These are phyloP conservation scores for Cheilosia vulpina DNA, from an alignment of 2,888 invertebrate genomes.

Conservation along the genomic window DNA sequence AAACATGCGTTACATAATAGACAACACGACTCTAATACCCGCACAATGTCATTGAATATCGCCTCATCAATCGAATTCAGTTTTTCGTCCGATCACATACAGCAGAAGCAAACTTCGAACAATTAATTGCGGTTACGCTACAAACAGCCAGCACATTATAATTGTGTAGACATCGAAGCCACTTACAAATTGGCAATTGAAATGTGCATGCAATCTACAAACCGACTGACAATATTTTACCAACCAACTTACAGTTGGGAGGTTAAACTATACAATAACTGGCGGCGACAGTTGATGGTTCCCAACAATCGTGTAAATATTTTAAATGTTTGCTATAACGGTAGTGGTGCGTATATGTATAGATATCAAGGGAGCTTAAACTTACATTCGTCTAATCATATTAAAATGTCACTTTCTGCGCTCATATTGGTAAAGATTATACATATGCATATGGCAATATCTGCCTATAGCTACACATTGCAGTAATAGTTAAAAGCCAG, in stretches of 20 bases:
- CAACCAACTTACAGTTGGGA: background rate
- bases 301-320: conserved; percentile 19
- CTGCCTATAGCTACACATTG: background rate
- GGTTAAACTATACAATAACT: conserved; percentile 20
- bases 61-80: background rate
- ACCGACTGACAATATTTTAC: conserved; percentile 7
- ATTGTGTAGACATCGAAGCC: conserved; percentile 11
- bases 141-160: background rate
- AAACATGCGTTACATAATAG: too few relatives aligned
- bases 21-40: too few relatives aligned
- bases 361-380: conserved; percentile 35
- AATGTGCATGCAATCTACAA: conserved; percentile 12
- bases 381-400: conserved; percentile 22
- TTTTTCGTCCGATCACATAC: background rate
- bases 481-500: conserved; percentile 8
- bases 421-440: background rate
- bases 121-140: background rate
- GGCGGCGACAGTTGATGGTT: background rate
- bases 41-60: too few relatives aligned
- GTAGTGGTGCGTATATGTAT: conserved; percentile 8
- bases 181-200: conserved; percentile 5
- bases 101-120: background rate
- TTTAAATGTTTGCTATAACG: background rate
- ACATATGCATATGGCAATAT: background rate
- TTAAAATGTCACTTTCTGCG: background rate